Percentiles rank a stretch among this genome's conserved stretches.
Conservation (phyloP, 2,888 invertebrate species). For the Toxonevra muliebris region DNA sequence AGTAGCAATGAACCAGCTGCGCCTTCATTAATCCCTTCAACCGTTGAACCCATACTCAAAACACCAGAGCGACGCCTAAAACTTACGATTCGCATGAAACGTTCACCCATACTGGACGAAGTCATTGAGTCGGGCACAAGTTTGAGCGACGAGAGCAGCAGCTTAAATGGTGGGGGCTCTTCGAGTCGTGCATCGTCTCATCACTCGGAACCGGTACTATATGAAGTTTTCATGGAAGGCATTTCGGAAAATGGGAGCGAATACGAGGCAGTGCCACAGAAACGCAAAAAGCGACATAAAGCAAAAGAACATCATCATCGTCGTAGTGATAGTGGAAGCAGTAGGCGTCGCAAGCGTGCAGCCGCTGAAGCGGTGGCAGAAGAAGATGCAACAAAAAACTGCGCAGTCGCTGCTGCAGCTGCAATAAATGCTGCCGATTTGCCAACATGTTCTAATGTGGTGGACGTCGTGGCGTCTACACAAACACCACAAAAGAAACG, state of each 20-base stretch:
- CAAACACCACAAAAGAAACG: constrained; percentile 80
- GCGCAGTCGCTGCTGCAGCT: constrained; percentile 31
- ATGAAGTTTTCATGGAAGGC: constrained; percentile 86
- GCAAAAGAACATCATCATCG: constrained; percentile 64
- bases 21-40: constrained; percentile 27
- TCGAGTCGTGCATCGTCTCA: constrained; percentile 41
- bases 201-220: constrained; percentile 72
- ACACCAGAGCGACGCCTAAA: constrained; percentile 71
- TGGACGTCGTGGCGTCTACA: constrained; percentile 20
- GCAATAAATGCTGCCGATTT: constrained; percentile 33
- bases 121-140: constrained; percentile 82
- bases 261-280: constrained; percentile 50
- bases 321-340: constrained; percentile 39
- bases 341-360: constrained; percentile 35
- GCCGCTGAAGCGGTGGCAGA: constrained; percentile 17
- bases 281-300: constrained; percentile 71
- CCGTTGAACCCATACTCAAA: constrained; percentile 50
- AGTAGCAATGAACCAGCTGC: constrained; percentile 23
- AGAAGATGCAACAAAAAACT: constrained; percentile 16
- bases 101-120: constrained; percentile 86
- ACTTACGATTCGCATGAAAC: constrained; percentile 85
- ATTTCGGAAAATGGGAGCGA: constrained; percentile 66
- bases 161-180: constrained; percentile 52
- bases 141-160: constrained; percentile 69
- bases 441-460: constrained; percentile 23